Evolutionary conservation across 1,140 invertebrate genomes (phyloP).

Genomic region (Magallana angulata): DNA sequence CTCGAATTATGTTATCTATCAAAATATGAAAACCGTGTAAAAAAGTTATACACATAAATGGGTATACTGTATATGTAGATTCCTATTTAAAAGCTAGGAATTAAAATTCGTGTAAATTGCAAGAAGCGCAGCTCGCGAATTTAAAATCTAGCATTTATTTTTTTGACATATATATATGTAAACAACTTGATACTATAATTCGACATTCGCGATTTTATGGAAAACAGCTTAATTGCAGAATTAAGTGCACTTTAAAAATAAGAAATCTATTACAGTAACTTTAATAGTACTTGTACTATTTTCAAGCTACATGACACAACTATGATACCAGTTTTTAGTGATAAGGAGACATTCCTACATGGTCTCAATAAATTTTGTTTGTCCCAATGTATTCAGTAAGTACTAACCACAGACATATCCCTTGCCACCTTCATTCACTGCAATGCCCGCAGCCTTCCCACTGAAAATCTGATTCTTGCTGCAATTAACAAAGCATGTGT

Average conservation of each 20-base stretch:
- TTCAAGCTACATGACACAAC: no score
- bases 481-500: constrained; percentile 42
- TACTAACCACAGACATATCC: constrained; percentile 71
- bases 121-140: background rate
- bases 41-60: background rate
- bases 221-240: background rate
- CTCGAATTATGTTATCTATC: constrained; percentile 71
- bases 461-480: constrained; percentile 74
- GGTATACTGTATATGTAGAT: background rate
- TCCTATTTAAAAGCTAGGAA: no score
- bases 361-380: no score
- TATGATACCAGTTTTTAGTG: no score
- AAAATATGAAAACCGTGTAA: no score
- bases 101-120: background rate
- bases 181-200: no score
- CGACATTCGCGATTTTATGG: background rate
- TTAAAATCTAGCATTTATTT: no score
- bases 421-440: constrained; percentile 73
- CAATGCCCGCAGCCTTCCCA: constrained; percentile 73
- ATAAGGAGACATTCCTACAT: no score
- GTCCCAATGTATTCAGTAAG: background rate
- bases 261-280: no score
- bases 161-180: no score
- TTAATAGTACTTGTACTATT: no score
- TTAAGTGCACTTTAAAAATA: no score